Evolutionary conservation across 2,888 invertebrate genomes (phyloP), one percentile per base, ranked within the genome.

Genomic region (Oxyteleia sp.): DNA sequence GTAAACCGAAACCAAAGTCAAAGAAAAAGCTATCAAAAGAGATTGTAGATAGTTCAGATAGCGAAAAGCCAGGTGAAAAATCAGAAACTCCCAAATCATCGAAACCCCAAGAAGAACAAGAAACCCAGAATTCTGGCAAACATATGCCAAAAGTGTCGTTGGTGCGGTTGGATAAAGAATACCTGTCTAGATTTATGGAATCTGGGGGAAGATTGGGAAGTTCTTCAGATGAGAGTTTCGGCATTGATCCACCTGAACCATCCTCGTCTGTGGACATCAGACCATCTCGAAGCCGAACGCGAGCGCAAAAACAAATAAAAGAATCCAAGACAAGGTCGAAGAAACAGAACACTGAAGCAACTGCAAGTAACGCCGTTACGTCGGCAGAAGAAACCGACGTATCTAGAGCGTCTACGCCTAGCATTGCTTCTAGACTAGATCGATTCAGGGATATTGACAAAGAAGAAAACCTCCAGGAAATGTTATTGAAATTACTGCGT

Each of bases 161-260:
- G 0, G 89, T 91, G 4, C 93, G 93, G 76, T 86, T 91, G 0
- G 91, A 93, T n/a, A n/a, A n/a, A n/a, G n/a, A n/a, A n/a, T n/a
- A n/a, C 8, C 38, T 91, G 1, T 84, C 87, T 0, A 93, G 92
- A 35, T 69, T 85, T 4, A 35, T 91, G 0, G 90, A 92, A 1
- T 84, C 84, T 0, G 82, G n/a, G n/a, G n/a, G 89, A 0, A 91
- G 89, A 69, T 84, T 89, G 82, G 91, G 91, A 43, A 90, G 89
- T 26, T 93, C 93, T 0, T 93, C 93, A 0, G 93, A 92, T 29
- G 93, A 93, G 45, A 92, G 92, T 79, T 91, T 91, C 15, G 89
- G 88, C 7, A 90, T 91, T 20, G 92, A 93, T 43, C 89, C 90
- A 0, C 90, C 91, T 3, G 91, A 91, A 18, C 78, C 91, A 15